Evolutionary conservation across 2,888 invertebrate genomes (phyloP).

Genomic region (Opisthograptis luteolata): DNA sequence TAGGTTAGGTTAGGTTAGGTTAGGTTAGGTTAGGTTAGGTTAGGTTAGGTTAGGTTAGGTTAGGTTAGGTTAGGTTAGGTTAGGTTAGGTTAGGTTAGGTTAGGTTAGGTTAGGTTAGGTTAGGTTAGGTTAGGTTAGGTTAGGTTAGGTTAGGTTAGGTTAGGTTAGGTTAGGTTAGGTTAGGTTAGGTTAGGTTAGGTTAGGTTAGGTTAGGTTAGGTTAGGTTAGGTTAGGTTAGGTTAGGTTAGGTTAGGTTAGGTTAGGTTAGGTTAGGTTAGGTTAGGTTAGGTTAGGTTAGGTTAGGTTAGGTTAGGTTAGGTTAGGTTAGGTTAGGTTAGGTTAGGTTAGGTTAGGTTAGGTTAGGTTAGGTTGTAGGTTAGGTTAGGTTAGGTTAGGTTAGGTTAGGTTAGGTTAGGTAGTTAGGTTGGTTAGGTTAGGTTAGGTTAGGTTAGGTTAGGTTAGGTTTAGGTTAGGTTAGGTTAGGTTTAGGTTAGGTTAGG

Average conservation of each 20-base stretch:
- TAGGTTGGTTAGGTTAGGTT: constrained; percentile 9
- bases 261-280: constrained; percentile 7
- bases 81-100: constrained; percentile 9
- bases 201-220: constrained; percentile 9
- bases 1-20: constrained; percentile 9
- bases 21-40: constrained; percentile 9
- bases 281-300: constrained; percentile 7
- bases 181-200: constrained; percentile 8
- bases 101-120: constrained; percentile 9
- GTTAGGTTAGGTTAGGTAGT: constrained; percentile 8
- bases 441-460: constrained; percentile 7
- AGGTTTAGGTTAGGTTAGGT: constrained; percentile 8
- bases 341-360: constrained; percentile 9
- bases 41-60: constrained; percentile 9
- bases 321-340: constrained; percentile 9
- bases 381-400: constrained; percentile 8
- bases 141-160: constrained; percentile 16
- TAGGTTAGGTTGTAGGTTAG: constrained; percentile 5
- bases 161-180: constrained; percentile 13
- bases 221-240: constrained; percentile 9
- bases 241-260: constrained; percentile 2
- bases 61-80: constrained; percentile 9
- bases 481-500: constrained; percentile 8
- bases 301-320: constrained; percentile 8
- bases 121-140: constrained; percentile 9